A percentile compares a stretch with the other conserved stretches of the same genome.
Conservation (phyloP, 1,140 invertebrate species). For the Hestina assimilis region DNA sequence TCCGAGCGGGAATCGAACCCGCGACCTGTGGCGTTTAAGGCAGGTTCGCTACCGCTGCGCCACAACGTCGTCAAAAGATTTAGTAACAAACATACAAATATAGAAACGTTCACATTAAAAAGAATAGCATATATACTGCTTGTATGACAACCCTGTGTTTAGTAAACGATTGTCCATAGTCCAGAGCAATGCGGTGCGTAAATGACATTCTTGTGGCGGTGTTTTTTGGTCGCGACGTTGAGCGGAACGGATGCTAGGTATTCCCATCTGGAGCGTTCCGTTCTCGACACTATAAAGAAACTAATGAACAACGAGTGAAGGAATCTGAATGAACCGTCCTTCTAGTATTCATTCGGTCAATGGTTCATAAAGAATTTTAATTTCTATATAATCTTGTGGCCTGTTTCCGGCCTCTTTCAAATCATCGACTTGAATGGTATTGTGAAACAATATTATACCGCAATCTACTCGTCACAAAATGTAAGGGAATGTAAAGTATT, state of each 20-base stretch:
- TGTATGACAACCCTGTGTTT: constrained; percentile 34
- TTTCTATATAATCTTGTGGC: constrained; percentile 24
- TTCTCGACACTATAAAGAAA: constrained; percentile 35
- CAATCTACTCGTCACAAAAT: too few relatives aligned
- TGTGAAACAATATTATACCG: too few relatives aligned
- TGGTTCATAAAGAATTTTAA: constrained; percentile 30
- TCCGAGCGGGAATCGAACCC: too few relatives aligned
- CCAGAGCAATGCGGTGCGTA: constrained; percentile 42
- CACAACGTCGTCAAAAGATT: too few relatives aligned
- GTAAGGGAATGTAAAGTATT: too few relatives aligned
- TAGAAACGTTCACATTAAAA: too few relatives aligned
- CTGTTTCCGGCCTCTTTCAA: constrained; percentile 10
- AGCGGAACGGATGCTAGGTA: constrained; percentile 66
- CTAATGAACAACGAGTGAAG: constrained; percentile 41
- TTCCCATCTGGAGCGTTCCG: constrained; percentile 50
- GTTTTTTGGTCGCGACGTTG: constrained; percentile 56
- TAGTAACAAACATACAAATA: too few relatives aligned
- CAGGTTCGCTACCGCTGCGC: too few relatives aligned
- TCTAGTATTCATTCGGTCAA: constrained; percentile 34
- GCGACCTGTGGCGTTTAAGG: too few relatives aligned
- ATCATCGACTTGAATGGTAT: neutral
- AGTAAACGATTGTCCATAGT: constrained; percentile 36
- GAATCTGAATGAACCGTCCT: constrained; percentile 32
- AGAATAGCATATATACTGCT: too few relatives aligned
- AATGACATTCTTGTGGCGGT: constrained; percentile 63